Evolutionary conservation across 2,797 vertebrate genomes (phyloP).

Genomic region (Sebastes itinus): DNA sequence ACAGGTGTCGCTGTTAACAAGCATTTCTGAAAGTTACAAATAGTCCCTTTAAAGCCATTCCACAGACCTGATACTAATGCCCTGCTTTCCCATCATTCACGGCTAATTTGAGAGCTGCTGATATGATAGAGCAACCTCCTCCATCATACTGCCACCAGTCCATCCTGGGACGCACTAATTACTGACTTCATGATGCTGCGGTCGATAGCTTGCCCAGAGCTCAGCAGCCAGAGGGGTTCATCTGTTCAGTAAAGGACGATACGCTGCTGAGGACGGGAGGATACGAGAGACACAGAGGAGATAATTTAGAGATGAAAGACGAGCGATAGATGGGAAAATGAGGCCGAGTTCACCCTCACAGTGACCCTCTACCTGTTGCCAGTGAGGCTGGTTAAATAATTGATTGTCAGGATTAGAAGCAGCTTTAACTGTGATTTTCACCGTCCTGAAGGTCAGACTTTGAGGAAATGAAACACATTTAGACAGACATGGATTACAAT

Average conservation of each 20-base stretch:
- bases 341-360: not conserved
- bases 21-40: too few species aligned
- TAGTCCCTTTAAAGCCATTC: too few species aligned
- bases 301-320: not conserved
- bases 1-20: too few species aligned
- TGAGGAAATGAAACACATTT: not conserved
- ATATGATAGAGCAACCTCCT: not conserved
- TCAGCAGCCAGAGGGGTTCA: conserved; percentile 21
- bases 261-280: not conserved
- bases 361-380: not conserved
- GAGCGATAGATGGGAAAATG: not conserved
- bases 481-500: not conserved
- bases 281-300: conserved; percentile 21
- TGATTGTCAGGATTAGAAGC: not conserved
- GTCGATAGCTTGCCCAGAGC: conserved; percentile 33
- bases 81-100: not conserved
- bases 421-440: not conserved
- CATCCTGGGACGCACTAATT: conserved; percentile 42
- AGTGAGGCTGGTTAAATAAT: conserved; percentile 2
- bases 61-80: not conserved
- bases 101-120: conserved; percentile 31
- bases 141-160: conserved; percentile 39
- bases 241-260: conserved; percentile 3
- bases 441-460: conserved; percentile 14
- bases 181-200: conserved; percentile 40